Evolutionary conservation across 2,888 invertebrate genomes (phyloP), one percentile per base, ranked within the genome.

Genomic region (Muscina levida): DNA sequence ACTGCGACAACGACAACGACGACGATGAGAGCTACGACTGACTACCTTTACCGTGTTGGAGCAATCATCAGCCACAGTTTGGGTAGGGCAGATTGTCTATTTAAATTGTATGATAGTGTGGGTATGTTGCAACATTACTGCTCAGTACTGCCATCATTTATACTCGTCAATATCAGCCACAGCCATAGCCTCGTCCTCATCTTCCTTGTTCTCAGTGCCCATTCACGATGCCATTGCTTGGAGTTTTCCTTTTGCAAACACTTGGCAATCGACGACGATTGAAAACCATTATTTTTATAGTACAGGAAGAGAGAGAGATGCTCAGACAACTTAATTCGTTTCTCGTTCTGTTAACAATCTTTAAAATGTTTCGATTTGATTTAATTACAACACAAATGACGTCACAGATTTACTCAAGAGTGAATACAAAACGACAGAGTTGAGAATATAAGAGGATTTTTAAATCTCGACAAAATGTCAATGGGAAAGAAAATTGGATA

Each of bases 231-330:
- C n/a, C 11, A 72, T 17, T 78, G 66, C 46, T 44, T 19, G 19
- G 22, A 70, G 48, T 73, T 66, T 74, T 59, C 65, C 68, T 66
- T 73, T 75, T 72, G 68, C 65, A 77, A 82, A 73, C 80, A 79
- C 67, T 77, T 83, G 11, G 46, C 75, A 72, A 83, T 81, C 77
- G 83, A 15, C 68, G 82, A 75, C 83, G 82, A 82, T 79, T 83
- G 81, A 78, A 15, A 31, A 65, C 65, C 15, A n/a, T 42, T 37
- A 26, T 72, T 79, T 77, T 11, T 48, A 24, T 22, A 42, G 10
- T 31, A 5, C 31, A 8, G 31, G 31, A 8, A n/a, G n/a, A n/a
- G n/a, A n/a, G n/a, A n/a, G n/a, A n/a, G n/a, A n/a, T 59, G 17
- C 39, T 59, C 37, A 2, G 11, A 19, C 51, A 22, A 19, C n/a